A percentile compares a stretch with the other conserved stretches of the same genome.
Evolutionary conservation across 2,113 vertebrate genomes (phyloP).

Genomic region (Rhinogobius similis): DNA sequence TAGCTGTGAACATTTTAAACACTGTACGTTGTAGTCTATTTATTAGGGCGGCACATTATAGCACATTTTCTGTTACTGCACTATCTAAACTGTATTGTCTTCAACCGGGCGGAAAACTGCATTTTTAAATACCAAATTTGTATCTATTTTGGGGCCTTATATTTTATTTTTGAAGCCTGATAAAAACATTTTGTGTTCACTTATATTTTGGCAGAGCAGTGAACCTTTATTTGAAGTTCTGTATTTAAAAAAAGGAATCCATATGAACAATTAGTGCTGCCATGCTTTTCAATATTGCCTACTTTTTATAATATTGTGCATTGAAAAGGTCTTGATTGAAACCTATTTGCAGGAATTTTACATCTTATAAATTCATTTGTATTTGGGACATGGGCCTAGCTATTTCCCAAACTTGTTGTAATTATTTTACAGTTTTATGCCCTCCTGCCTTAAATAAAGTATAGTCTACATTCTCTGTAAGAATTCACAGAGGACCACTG

Average conservation of each 20-base stretch:
- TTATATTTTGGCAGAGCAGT: too few species aligned
- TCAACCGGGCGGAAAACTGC: background rate
- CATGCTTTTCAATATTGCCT: background rate
- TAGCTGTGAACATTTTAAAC: slow-evolving; percentile 29
- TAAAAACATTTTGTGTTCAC: background rate
- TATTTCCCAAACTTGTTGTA: background rate
- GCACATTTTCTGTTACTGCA: background rate
- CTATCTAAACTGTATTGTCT: background rate
- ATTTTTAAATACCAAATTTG: background rate
- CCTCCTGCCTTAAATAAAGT: background rate
- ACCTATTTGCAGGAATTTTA: background rate
- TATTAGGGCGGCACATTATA: slow-evolving; percentile 1
- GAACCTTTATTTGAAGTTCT: too few species aligned
- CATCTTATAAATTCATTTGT: background rate
- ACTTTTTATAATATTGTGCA: background rate
- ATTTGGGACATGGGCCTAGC: background rate
- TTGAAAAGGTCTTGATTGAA: background rate
- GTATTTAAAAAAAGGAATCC: too few species aligned
- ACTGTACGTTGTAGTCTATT: background rate
- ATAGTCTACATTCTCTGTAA: background rate
- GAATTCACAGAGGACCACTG: background rate
- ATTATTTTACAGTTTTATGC: background rate
- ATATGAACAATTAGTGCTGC: too few species aligned
- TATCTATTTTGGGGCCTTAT: background rate
- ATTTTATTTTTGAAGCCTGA: background rate